phyloP scores from a whole-genome alignment of 2,113 vertebrate species.

The Rhinolophus ferrumequinum region DNA sequence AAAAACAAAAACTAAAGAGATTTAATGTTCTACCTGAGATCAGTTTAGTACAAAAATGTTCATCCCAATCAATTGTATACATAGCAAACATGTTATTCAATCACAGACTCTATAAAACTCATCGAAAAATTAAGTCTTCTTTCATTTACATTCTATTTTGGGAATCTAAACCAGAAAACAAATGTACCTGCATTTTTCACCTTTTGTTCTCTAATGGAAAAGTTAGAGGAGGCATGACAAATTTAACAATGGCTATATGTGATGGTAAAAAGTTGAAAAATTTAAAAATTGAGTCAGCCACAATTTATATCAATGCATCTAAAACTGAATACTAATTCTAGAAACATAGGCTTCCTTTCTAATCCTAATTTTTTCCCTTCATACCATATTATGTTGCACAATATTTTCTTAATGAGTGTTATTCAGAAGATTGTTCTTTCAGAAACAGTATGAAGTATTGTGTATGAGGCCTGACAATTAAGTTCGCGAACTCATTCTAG shows the following conservation, averaged over 20 bases:
- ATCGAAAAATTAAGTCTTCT: not conserved
- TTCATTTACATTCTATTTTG: not conserved
- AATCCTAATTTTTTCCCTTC: not conserved
- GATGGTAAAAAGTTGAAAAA: not conserved
- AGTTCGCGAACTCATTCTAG: too few relatives aligned
- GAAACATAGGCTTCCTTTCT: not conserved
- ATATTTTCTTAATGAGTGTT: constrained; percentile 14
- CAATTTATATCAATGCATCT: not conserved
- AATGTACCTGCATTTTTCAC: not conserved
- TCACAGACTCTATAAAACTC: not conserved
- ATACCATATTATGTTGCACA: not conserved
- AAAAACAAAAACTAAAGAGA: not conserved
- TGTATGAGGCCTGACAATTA: too few relatives aligned
- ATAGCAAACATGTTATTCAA: not conserved
- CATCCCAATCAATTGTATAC: not conserved
- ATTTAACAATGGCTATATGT: not conserved
- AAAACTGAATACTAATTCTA: constrained; percentile 17
- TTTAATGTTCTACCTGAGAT: not conserved
- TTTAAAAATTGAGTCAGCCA: not conserved
- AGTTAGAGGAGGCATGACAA: not conserved
- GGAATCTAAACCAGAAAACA: not conserved
- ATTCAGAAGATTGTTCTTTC: not conserved
- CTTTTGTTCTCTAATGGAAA: not conserved
- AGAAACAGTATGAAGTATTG: not conserved
- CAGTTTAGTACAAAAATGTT: not conserved